Evolutionary conservation across 2,888 invertebrate genomes (phyloP).

Genomic region (Morpho helenor): DNA sequence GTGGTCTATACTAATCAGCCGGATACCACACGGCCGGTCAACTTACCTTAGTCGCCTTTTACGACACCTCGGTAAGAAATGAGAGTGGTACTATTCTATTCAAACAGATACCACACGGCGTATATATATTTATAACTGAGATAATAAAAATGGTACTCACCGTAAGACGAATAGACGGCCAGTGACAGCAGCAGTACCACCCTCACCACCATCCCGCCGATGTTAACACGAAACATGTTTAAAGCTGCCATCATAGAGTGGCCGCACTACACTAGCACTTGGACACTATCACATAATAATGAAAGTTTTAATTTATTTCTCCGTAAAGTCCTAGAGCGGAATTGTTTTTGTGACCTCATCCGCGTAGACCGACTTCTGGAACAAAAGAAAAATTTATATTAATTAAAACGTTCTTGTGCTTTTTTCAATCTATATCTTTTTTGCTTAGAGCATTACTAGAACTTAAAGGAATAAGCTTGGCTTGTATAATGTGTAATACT

Average conservation of each 20-base stretch:
- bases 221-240: constrained; percentile 44
- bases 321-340: constrained; percentile 32
- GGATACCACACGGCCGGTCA: too few species aligned
- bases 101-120: too few species aligned
- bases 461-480: too few species aligned
- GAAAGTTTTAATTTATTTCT: constrained; percentile 35
- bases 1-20: too few species aligned
- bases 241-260: constrained; percentile 58
- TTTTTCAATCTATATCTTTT: too few species aligned
- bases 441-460: too few species aligned
- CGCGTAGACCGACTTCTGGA: constrained; percentile 43
- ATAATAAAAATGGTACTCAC: constrained; percentile 40
- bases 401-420: too few species aligned
- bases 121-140: too few species aligned
- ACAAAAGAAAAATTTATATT: constrained; percentile 28
- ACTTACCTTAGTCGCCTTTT: too few species aligned
- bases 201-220: constrained; percentile 46
- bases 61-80: too few species aligned
- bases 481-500: too few species aligned
- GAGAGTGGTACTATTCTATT: too few species aligned
- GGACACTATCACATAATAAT: constrained; percentile 64
- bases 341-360: constrained; percentile 48
- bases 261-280: constrained; percentile 45
- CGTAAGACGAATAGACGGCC: constrained; percentile 66
- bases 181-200: constrained; percentile 51